Evolutionary conservation across 2,888 invertebrate species (phyloP).

Genomic region (Molorchus minor): DNA sequence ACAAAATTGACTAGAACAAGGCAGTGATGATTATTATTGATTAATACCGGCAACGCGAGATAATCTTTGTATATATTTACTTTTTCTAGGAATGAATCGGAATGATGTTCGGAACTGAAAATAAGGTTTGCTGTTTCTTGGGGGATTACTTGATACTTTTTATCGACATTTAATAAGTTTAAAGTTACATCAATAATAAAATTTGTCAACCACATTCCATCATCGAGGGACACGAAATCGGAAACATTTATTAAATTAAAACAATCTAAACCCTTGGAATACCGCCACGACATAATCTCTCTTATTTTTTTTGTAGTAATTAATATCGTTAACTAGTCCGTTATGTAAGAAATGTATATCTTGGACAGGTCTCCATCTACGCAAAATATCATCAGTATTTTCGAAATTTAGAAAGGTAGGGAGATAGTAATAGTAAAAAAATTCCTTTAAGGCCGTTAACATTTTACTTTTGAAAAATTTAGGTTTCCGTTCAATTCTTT

Average conservation of each 20-base stretch:
- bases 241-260: slow-evolving; percentile 3
- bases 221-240: slow-evolving; percentile 3
- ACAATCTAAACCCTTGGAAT: slow-evolving; percentile 11
- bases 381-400: too few species aligned
- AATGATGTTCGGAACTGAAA: too few species aligned
- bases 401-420: too few species aligned
- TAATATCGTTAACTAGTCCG: slow-evolving; percentile 11
- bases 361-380: slow-evolving; percentile 5
- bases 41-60: not conserved
- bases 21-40: slow-evolving; percentile 16
- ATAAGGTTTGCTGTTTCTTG: too few species aligned
- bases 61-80: not conserved
- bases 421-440: too few species aligned
- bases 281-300: slow-evolving; percentile 2
- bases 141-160: not conserved
- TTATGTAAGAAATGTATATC: slow-evolving; percentile 7
- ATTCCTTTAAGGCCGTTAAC: too few species aligned
- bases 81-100: not conserved
- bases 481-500: too few species aligned
- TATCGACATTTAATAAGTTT: not conserved
- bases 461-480: too few species aligned
- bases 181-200: slow-evolving; percentile 13
- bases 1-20: slow-evolving; percentile 3
- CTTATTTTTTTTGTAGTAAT: too few species aligned
- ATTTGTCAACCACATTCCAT: slow-evolving; percentile 2